These are phyloP conservation scores for Plagodis pulveraria DNA, from an alignment of 2,888 invertebrate genomes.

Conservation along the genomic window DNA sequence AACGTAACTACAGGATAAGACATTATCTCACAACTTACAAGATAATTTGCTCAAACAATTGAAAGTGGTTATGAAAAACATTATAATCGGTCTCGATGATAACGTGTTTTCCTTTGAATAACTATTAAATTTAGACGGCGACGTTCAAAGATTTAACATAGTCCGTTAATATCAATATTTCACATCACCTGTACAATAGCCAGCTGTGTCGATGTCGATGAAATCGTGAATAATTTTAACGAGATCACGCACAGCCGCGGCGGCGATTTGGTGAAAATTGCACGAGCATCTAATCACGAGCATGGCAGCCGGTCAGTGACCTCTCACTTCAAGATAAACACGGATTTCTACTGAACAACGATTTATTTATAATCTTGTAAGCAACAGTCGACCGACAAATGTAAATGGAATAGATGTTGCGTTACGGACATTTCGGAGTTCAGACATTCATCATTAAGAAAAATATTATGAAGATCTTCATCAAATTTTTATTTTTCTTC, in stretches of 20 bases:
- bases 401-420: not conserved
- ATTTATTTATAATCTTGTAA: constrained; percentile 13
- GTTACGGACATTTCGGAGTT: too few relatives aligned
- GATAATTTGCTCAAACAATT: too few relatives aligned
- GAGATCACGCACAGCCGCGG: constrained; percentile 38
- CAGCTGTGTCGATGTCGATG: constrained; percentile 19
- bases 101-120: too few relatives aligned
- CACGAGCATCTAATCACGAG: constrained; percentile 48
- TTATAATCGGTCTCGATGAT: too few relatives aligned
- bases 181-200: constrained; percentile 17
- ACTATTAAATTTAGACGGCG: too few relatives aligned
- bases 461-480: too few relatives aligned
- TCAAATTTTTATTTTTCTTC: too few relatives aligned
- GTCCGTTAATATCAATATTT: constrained; percentile 22
- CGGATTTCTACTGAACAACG: constrained; percentile 25
- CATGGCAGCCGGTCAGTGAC: constrained; percentile 45
- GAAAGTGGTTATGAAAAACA: too few relatives aligned
- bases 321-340: constrained; percentile 55
- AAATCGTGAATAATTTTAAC: constrained; percentile 36
- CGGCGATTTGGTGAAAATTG: constrained; percentile 44
- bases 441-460: too few relatives aligned
- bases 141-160: too few relatives aligned
- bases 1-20: too few relatives aligned
- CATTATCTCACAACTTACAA: too few relatives aligned
- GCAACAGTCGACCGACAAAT: constrained; percentile 1